phyloP scores from a whole-genome alignment of 92 coral and sea anemone genomes.

The Phenganax subtilis region DNA sequence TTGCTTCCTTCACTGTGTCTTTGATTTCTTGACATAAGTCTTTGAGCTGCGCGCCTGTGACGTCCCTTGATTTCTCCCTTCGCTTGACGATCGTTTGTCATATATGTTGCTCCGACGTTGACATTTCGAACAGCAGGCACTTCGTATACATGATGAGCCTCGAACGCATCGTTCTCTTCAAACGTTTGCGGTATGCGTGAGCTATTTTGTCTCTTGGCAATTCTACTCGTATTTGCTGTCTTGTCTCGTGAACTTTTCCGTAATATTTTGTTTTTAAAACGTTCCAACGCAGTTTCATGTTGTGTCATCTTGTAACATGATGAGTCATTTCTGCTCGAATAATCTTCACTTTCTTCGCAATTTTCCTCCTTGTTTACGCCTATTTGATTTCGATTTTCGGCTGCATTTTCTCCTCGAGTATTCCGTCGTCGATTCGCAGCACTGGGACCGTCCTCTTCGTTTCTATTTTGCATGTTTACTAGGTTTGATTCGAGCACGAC shows the following conservation, averaged over 20 bases:
- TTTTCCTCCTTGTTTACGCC: background rate
- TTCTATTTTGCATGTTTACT: constrained; percentile 25
- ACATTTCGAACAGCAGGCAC: constrained; percentile 15
- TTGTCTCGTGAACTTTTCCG: constrained; percentile 8
- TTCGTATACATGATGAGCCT: constrained; percentile 24
- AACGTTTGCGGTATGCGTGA: background rate
- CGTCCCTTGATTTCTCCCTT: background rate
- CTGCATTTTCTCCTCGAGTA: background rate
- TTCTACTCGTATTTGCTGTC: background rate
- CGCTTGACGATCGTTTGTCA: background rate
- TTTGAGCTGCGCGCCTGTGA: background rate
- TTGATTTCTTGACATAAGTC: background rate
- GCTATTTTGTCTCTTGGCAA: background rate
- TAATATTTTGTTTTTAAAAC: constrained; percentile 18
- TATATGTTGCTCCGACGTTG: constrained; percentile 7
- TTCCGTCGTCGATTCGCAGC: constrained; percentile 1
- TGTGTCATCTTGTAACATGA: constrained; percentile 1
- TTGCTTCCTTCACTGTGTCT: background rate
- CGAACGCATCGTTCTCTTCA: constrained; percentile 3
- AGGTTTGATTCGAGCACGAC: background rate
- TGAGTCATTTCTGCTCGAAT: constrained; percentile 1
- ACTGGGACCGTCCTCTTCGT: background rate
- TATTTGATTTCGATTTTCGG: background rate
- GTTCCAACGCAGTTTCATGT: constrained; percentile 20
- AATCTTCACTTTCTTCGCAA: constrained; percentile 1